Percentiles rank a stretch among this genome's conserved stretches.
Conservation (phyloP, 2,797 vertebrate genomes). For the Microctenopoma stevenorrisi region DNA sequence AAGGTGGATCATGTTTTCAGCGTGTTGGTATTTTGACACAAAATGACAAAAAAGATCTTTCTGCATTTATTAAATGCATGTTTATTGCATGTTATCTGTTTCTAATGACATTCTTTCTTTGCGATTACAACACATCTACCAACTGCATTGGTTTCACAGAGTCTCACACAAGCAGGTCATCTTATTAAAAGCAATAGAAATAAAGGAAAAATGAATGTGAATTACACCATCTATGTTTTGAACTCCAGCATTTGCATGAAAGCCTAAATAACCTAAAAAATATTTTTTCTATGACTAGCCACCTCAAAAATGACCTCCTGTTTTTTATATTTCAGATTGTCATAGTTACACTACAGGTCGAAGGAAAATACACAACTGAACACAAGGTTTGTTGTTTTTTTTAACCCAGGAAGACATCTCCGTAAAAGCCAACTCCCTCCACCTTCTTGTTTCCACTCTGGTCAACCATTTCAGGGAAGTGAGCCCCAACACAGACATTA, state of each 20-base stretch:
- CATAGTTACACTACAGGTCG: constrained; percentile 2
- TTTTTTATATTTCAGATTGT: constrained; percentile 11
- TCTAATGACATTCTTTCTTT: background rate
- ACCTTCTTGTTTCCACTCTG: constrained; percentile 51
- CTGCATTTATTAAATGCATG: background rate
- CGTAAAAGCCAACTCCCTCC: constrained; percentile 65
- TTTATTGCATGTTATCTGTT: background rate
- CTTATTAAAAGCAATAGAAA: constrained; percentile 19
- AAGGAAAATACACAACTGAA: background rate
- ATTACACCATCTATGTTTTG: constrained; percentile 26
- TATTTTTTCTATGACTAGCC: constrained; percentile 31
- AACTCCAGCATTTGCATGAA: constrained; percentile 11
- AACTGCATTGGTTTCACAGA: background rate
- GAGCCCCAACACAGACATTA: constrained; percentile 79
- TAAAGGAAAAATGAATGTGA: constrained; percentile 5
- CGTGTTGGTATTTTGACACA: background rate
- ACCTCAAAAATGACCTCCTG: constrained; percentile 20
- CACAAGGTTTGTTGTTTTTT: background rate
- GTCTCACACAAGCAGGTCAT: background rate
- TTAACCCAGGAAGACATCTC: constrained; percentile 82
- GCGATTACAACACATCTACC: no score
- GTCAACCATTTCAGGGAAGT: constrained; percentile 81
- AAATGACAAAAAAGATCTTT: background rate
- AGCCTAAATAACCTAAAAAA: constrained; percentile 10
- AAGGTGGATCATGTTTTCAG: no score